A percentile compares a stretch with the other conserved stretches of the same genome.
phyloP scores from a whole-genome alignment of 2,888 invertebrate genomes.

The Hermaeophaga mercurialis region DNA sequence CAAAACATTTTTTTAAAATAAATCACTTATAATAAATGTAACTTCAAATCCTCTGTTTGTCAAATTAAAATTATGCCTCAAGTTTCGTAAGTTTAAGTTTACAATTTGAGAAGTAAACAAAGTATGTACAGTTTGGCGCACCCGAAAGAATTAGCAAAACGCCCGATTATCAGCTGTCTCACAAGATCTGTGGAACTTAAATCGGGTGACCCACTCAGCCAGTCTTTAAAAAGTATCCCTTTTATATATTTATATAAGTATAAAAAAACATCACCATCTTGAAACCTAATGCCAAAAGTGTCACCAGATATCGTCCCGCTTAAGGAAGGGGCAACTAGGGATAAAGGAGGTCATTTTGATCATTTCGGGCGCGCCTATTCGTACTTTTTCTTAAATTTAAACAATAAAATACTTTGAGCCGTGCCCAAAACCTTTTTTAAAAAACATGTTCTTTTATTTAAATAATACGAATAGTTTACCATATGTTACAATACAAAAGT shows the following conservation, averaged over 20 bases:
- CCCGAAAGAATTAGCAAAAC: constrained; percentile 16
- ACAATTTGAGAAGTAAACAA: constrained; percentile 36
- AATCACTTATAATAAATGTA: constrained; percentile 32
- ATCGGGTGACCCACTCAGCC: constrained; percentile 8
- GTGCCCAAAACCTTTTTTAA: constrained; percentile 41
- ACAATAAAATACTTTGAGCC: constrained; percentile 49
- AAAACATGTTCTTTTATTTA: constrained; percentile 44
- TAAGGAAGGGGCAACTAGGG: neutral
- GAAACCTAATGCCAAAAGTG: constrained; percentile 9
- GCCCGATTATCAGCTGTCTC: constrained; percentile 4
- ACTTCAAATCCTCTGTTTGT: constrained; percentile 46
- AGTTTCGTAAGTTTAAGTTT: constrained; percentile 29
- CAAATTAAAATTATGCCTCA: constrained; percentile 44
- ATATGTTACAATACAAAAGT: constrained; percentile 55
- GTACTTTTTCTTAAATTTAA: constrained; percentile 40
- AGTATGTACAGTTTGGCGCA: constrained; percentile 31
- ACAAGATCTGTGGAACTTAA: constrained; percentile 17
- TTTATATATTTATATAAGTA: constrained; percentile 19
- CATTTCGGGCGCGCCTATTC: constrained; percentile 21
- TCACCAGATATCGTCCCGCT: constrained; percentile 6
- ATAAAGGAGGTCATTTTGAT: constrained; percentile 11
- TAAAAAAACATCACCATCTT: constrained; percentile 14
- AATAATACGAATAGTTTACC: constrained; percentile 53
- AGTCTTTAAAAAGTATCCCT: constrained; percentile 10
- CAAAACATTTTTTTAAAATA: constrained; percentile 29